phyloP scores from a whole-genome alignment of 2,888 invertebrate species.

The Octonoba sinensis region DNA sequence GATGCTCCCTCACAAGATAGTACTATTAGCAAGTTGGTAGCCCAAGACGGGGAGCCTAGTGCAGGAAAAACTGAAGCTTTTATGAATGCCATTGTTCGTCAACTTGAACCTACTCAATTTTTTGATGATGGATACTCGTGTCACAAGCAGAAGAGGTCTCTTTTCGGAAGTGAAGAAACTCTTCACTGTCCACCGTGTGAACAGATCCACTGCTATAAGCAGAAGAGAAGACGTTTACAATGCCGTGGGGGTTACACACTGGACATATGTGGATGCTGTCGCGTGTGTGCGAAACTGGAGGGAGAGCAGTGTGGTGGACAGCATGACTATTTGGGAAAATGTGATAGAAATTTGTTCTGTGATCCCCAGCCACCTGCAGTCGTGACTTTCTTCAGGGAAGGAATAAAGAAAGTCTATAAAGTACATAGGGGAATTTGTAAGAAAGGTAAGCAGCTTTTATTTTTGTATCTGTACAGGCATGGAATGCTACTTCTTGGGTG shows the following conservation, averaged over 20 bases:
- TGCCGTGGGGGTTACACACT: conserved; percentile 70
- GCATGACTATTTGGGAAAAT: conserved; percentile 70
- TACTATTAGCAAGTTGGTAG: too few relatives aligned
- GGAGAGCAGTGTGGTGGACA: conserved; percentile 70
- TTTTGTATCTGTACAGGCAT: not conserved
- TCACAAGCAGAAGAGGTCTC: not conserved
- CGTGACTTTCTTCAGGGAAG: conserved; percentile 29
- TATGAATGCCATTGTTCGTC: too few relatives aligned
- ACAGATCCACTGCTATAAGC: conserved; percentile 70
- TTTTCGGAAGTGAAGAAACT: not conserved
- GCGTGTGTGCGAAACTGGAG: conserved; percentile 70
- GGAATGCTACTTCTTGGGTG: not conserved
- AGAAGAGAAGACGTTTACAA: conserved; percentile 67
- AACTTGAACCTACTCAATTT: too few relatives aligned
- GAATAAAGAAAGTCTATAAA: conserved; percentile 29
- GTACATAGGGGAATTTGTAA: conserved; percentile 59
- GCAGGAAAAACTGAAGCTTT: too few relatives aligned
- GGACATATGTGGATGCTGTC: conserved; percentile 71
- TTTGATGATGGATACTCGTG: too few relatives aligned
- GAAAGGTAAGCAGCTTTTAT: conserved; percentile 35
- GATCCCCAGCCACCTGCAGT: conserved; percentile 51
- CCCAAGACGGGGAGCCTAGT: too few relatives aligned
- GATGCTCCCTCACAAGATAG: too few relatives aligned
- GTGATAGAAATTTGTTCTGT: conserved; percentile 70
- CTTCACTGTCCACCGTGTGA: conserved; percentile 71